phyloP scores from a whole-genome alignment of 2,797 vertebrate species.

The Coreius guichenoti region DNA sequence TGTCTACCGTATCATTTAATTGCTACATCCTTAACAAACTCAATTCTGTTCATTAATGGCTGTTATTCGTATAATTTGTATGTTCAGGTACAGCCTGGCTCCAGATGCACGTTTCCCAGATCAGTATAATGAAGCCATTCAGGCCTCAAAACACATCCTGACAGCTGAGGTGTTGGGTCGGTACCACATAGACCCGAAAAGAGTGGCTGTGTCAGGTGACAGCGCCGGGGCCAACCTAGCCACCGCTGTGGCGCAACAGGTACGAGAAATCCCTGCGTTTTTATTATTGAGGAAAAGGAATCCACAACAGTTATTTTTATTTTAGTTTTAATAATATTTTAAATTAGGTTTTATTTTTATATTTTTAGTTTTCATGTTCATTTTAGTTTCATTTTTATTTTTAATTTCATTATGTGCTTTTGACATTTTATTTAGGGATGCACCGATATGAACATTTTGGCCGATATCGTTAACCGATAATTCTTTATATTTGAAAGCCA shows the following conservation, averaged over 20 bases:
- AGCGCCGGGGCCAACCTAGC: conserved; percentile 96
- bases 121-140: conserved; percentile 86
- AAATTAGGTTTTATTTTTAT: too few relatives aligned
- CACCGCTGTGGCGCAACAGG: conserved; percentile 90
- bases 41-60: not conserved
- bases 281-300: not conserved
- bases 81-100: conserved; percentile 88
- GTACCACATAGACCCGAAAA: conserved; percentile 82
- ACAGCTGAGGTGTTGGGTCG: conserved; percentile 77
- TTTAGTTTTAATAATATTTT: not conserved
- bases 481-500: too few relatives aligned
- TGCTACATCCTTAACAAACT: too few relatives aligned
- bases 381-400: too few relatives aligned
- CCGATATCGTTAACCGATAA: too few relatives aligned
- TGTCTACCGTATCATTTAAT: not conserved
- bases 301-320: not conserved
- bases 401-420: too few relatives aligned
- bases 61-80: not conserved
- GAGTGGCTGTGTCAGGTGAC: conserved; percentile 91
- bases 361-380: too few relatives aligned
- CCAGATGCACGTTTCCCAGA: conserved; percentile 89
- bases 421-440: too few relatives aligned
- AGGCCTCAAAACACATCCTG: conserved; percentile 85
- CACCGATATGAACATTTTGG: too few relatives aligned
- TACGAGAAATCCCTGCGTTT: conserved; percentile 58